Percentiles rank a stretch among this genome's conserved stretches.
phyloP scores from a whole-genome alignment of 2,888 invertebrate species.

The Drosophila testacea region DNA sequence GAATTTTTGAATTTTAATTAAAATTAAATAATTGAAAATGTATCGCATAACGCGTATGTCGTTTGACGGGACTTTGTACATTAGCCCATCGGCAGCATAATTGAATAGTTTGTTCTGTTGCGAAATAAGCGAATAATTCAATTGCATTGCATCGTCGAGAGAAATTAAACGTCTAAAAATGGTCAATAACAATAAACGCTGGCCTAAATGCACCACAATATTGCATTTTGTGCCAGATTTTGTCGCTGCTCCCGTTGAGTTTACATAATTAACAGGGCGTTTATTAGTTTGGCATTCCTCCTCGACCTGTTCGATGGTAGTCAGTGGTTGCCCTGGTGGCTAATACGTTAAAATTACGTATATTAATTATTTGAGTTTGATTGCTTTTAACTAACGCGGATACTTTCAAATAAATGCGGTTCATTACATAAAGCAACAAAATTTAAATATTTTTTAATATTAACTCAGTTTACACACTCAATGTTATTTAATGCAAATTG shows the following conservation, averaged over 20 bases:
- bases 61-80: conserved; percentile 53
- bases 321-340: conserved; percentile 9
- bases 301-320: neutral
- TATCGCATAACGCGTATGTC: conserved; percentile 39
- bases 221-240: conserved; percentile 4
- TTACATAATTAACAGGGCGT: conserved; percentile 67
- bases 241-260: conserved; percentile 27
- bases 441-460: conserved; percentile 2
- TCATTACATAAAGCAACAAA: conserved; percentile 39
- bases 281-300: conserved; percentile 50
- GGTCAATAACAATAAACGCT: conserved; percentile 59
- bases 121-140: conserved; percentile 59
- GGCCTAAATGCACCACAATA: conserved; percentile 17
- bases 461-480: neutral
- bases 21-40: conserved; percentile 71
- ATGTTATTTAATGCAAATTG: neutral
- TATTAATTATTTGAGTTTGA: conserved; percentile 59
- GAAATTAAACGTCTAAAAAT: conserved; percentile 39
- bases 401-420: conserved; percentile 49
- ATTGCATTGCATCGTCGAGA: conserved; percentile 40
- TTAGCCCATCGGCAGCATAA: conserved; percentile 55
- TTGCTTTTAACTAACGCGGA: conserved; percentile 60
- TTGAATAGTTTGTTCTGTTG: conserved; percentile 61
- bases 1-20: conserved; percentile 70
- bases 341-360: conserved; percentile 31